Percentiles rank a stretch among this genome's conserved stretches.
These are phyloP conservation scores for Lissonota sp. DNA, from an alignment of 2,888 invertebrate genomes.

Conservation along the genomic window DNA sequence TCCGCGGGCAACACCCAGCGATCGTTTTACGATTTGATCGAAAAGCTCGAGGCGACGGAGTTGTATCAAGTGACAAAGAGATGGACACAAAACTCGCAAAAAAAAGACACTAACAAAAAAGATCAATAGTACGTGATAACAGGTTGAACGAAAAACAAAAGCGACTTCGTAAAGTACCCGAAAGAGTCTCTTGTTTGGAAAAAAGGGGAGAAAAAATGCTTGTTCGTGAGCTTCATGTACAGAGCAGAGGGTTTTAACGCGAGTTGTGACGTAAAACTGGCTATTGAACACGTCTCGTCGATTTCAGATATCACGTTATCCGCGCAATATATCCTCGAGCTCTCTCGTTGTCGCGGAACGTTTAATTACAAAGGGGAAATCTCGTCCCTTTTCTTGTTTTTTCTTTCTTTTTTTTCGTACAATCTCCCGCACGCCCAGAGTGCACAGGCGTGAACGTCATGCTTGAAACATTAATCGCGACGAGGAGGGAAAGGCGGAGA, in stretches of 20 bases:
- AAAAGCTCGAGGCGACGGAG: neutral
- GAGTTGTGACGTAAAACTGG: conserved; percentile 74
- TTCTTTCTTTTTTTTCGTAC: conserved; percentile 6
- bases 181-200: no score
- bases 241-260: conserved; percentile 60
- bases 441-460: neutral
- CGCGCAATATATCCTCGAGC: conserved; percentile 16
- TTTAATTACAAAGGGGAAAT: conserved; percentile 74
- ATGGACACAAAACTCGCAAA: neutral
- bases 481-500: neutral
- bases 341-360: conserved; percentile 65
- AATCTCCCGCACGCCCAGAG: conserved; percentile 23
- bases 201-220: no score
- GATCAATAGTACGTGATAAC: neutral
- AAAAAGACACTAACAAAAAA: conserved; percentile 3
- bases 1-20: conserved; percentile 6
- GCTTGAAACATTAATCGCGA: conserved; percentile 17
- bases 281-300: conserved; percentile 59
- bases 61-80: conserved; percentile 44
- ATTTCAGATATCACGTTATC: conserved; percentile 57
- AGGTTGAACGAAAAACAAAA: conserved; percentile 7
- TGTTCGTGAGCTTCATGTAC: conserved; percentile 46
- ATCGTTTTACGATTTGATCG: conserved; percentile 35
- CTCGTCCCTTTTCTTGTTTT: neutral
- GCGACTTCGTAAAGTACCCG: no score